Evolutionary conservation across 2,888 invertebrate genomes (phyloP).

Genomic region (Phyllotreta striolata): DNA sequence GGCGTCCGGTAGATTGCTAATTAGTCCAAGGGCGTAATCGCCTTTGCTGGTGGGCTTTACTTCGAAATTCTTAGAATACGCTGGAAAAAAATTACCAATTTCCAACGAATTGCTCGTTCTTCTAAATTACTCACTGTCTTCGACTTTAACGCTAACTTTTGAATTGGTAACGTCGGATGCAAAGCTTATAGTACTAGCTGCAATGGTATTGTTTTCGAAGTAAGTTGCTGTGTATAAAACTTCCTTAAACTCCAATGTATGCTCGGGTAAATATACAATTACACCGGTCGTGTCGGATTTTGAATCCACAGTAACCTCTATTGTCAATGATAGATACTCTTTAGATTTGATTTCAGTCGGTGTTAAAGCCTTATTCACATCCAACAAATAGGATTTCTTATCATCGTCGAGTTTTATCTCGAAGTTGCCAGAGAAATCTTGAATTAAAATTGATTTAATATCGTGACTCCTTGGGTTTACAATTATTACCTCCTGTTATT

Average conservation of each 20-base stretch:
- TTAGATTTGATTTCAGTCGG: constrained; percentile 34
- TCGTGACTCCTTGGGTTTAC: no score
- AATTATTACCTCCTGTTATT: background rate
- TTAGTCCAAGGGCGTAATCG: background rate
- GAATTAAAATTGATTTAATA: constrained; percentile 14
- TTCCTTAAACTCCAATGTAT: constrained; percentile 31
- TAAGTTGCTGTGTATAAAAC: constrained; percentile 35
- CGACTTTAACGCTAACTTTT: constrained; percentile 17
- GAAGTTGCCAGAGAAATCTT: constrained; percentile 40
- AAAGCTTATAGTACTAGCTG: constrained; percentile 29
- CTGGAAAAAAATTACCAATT: constrained; percentile 36
- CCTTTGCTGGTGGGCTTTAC: constrained; percentile 7
- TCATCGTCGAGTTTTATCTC: constrained; percentile 16
- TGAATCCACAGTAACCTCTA: constrained; percentile 35
- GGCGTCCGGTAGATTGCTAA: background rate
- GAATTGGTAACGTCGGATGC: constrained; percentile 10
- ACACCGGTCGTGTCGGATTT: constrained; percentile 33
- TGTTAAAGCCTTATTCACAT: constrained; percentile 26
- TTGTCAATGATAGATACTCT: constrained; percentile 35
- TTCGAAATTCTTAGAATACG: constrained; percentile 28
- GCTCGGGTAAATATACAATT: constrained; percentile 36
- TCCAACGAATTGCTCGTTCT: background rate
- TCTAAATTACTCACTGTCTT: constrained; percentile 34
- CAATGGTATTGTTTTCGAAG: constrained; percentile 22
- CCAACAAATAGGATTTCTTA: constrained; percentile 28